Conservation (phyloP, 1,140 invertebrate genomes). For the Oedothorax gibbosus region DNA sequence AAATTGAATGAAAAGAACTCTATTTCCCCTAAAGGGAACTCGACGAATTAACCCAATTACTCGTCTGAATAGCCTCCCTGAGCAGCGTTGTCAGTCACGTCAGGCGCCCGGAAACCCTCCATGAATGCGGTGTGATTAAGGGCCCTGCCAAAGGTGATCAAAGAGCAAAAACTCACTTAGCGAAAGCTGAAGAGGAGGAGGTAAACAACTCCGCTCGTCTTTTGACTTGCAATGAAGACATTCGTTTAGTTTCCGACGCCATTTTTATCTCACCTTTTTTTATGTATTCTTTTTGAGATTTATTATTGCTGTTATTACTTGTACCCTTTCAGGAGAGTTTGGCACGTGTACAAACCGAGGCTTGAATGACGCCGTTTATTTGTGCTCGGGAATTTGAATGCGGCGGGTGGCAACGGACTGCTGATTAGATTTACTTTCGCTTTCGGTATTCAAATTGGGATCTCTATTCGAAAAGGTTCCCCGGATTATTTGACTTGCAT, state of each 20-base stretch:
- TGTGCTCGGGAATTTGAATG: constrained; percentile 38
- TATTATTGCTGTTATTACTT: constrained; percentile 36
- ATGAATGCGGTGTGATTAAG: constrained; percentile 57
- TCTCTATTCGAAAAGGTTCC: neutral
- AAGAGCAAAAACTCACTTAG: constrained; percentile 29
- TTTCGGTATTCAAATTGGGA: constrained; percentile 24
- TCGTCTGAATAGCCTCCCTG: constrained; percentile 50
- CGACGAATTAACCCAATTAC: constrained; percentile 52
- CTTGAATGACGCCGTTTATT: constrained; percentile 20
- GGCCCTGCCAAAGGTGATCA: constrained; percentile 53
- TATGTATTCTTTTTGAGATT: neutral
- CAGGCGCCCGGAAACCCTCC: constrained; percentile 14
- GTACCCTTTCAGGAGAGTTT: constrained; percentile 12
- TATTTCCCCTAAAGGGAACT: neutral
- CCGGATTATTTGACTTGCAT: constrained; percentile 43
- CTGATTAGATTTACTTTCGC: constrained; percentile 29
- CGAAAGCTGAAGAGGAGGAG: constrained; percentile 8
- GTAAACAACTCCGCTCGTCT: neutral
- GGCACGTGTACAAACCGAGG: constrained; percentile 11
- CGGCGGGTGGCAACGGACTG: neutral
- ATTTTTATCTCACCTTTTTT: constrained; percentile 19
- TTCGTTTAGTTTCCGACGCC: neutral
- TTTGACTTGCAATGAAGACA: neutral
- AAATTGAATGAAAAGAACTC: constrained; percentile 37
- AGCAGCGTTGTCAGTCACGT: constrained; percentile 52